Percentiles rank a stretch among this genome's conserved stretches.
Evolutionary conservation across 2,888 invertebrate genomes (phyloP).

Genomic region (Ecliptopera silaceata): DNA sequence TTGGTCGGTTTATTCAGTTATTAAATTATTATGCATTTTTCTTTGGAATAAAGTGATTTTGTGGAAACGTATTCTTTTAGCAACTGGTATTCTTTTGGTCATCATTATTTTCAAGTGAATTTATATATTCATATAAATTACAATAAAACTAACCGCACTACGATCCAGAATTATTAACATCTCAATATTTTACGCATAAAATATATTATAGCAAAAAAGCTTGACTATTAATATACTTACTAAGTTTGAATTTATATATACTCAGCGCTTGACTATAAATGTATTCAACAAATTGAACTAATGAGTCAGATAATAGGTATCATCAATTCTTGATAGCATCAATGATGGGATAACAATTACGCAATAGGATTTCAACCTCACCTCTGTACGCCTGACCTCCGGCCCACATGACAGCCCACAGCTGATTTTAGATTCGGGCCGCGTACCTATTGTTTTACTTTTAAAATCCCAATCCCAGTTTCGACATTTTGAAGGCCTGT

Average conservation of each 20-base stretch:
- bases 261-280: too few relatives aligned
- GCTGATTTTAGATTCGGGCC: constrained; percentile 73
- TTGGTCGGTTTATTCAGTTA: constrained; percentile 9
- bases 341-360: constrained; percentile 28
- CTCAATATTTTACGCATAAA: too few relatives aligned
- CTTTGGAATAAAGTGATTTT: constrained; percentile 15
- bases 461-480: constrained; percentile 58
- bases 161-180: too few relatives aligned
- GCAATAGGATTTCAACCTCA: constrained; percentile 45
- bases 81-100: background rate
- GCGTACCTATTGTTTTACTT: constrained; percentile 76
- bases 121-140: too few relatives aligned
- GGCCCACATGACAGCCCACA: constrained; percentile 78
- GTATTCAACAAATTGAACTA: constrained; percentile 3
- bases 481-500: constrained; percentile 42
- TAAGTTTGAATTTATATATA: too few relatives aligned
- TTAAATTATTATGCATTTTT: constrained; percentile 15
- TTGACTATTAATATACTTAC: too few relatives aligned
- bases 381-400: constrained; percentile 67
- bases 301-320: constrained; percentile 13
- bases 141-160: too few relatives aligned
- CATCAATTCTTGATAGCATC: constrained; percentile 23
- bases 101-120: too few relatives aligned
- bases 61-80: background rate
- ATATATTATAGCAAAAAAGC: too few relatives aligned